A percentile compares a stretch with the other conserved stretches of the same genome.
Conservation (phyloP, 92 coral and sea anemone species). For the Epizoanthus illoricatus region DNA sequence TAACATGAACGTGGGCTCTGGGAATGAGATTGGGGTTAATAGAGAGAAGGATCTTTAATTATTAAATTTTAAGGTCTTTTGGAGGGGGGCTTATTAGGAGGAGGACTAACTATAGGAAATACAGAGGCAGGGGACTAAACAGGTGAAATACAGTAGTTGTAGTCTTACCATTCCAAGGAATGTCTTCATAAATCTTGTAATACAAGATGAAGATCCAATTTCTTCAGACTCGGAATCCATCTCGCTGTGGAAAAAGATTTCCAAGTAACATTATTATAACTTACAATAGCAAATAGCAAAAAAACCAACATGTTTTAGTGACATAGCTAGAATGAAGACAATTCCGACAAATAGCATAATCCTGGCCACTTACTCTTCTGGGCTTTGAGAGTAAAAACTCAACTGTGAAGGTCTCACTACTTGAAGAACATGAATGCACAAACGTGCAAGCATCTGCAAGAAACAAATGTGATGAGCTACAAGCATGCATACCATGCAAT, state of each 20-base stretch:
- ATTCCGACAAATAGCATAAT: not conserved
- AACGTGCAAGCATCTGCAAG: conserved; percentile 88
- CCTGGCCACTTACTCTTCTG: conserved; percentile 76
- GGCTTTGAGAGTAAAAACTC: conserved; percentile 50
- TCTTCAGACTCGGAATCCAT: conserved; percentile 58
- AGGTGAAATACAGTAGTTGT: not conserved
- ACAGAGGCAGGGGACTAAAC: not conserved
- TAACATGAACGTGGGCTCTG: too few relatives aligned
- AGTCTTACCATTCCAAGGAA: conserved; percentile 77
- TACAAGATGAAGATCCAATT: conserved; percentile 58
- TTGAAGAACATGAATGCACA: conserved; percentile 93
- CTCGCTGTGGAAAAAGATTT: conserved; percentile 48
- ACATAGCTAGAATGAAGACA: too few relatives aligned
- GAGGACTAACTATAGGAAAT: not conserved
- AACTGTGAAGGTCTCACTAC: conserved; percentile 76
- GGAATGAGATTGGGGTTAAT: too few relatives aligned
- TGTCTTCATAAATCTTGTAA: conserved; percentile 84
- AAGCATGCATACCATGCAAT: too few relatives aligned
- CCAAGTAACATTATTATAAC: not conserved
- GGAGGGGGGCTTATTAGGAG: not conserved
- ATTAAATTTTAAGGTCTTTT: too few relatives aligned
- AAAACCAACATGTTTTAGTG: too few relatives aligned
- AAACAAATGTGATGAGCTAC: not conserved
- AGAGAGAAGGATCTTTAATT: too few relatives aligned
- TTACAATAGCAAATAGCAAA: too few relatives aligned